Evolutionary conservation across 92 coral and sea anemone species (phyloP).

Genomic region (Micromussa lordhowensis): DNA sequence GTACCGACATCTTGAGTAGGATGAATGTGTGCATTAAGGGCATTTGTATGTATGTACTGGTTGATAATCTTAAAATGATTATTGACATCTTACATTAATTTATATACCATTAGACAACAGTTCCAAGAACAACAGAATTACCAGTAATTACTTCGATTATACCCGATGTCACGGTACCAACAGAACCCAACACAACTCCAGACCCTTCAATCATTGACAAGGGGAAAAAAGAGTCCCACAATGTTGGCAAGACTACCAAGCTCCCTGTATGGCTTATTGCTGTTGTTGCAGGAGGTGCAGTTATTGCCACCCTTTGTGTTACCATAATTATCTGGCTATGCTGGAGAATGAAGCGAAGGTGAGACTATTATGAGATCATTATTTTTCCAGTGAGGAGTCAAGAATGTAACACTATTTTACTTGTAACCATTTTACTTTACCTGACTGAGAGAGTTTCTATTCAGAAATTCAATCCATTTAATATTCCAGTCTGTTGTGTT

Average conservation of each 20-base stretch:
- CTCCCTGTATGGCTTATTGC: slow-evolving; percentile 47
- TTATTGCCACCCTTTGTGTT: slow-evolving; percentile 20
- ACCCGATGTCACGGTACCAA: background rate
- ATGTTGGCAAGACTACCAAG: background rate
- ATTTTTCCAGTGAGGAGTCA: no score
- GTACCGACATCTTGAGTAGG: no score
- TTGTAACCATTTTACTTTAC: no score
- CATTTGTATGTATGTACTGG: no score
- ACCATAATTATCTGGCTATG: slow-evolving; percentile 32
- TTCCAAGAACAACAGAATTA: background rate
- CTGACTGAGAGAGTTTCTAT: no score
- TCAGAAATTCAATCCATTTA: no score
- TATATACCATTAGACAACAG: background rate
- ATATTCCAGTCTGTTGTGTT: no score
- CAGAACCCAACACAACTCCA: slow-evolving; percentile 7
- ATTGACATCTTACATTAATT: no score
- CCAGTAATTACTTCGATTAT: background rate
- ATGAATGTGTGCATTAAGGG: no score
- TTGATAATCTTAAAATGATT: no score
- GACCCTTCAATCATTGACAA: background rate
- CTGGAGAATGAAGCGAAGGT: slow-evolving; percentile 41
- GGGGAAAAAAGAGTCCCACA: background rate
- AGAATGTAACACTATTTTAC: no score
- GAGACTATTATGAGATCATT: background rate
- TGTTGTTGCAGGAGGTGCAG: slow-evolving; percentile 41